Conservation (phyloP, 2,797 vertebrate species). For the Scyliorhinus canicula region DNA sequence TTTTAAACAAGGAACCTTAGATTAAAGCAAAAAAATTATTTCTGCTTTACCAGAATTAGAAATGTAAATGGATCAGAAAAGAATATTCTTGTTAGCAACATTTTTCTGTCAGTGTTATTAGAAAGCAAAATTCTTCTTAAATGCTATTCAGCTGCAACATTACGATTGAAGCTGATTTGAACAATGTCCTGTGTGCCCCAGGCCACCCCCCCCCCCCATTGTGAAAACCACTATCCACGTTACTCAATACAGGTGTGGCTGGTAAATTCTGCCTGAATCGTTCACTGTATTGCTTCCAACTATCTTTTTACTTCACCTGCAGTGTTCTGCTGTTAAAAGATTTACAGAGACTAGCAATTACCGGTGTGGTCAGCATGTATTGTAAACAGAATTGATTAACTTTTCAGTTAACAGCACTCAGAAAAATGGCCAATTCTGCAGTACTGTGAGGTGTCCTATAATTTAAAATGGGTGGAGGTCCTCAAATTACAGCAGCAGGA, state of each 20-base stretch:
- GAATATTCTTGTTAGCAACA: neutral
- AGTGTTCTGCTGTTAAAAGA: neutral
- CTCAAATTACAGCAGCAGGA: neutral
- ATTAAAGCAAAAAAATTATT: neutral
- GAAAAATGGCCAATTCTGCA: neutral
- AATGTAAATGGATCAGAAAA: neutral
- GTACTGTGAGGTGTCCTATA: neutral
- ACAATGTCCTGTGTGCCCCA: neutral
- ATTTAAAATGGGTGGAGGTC: constrained; percentile 33
- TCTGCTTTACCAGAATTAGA: neutral
- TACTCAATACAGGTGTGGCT: neutral
- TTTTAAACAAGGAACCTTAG: neutral
- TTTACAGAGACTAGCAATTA: neutral
- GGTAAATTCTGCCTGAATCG: neutral
- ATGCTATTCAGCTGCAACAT: neutral
- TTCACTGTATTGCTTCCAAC: neutral
- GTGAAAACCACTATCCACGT: neutral
- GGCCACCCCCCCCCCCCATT: neutral
- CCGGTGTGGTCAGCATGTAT: neutral
- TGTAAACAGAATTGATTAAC: neutral
- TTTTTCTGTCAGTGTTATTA: neutral
- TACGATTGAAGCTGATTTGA: neutral
- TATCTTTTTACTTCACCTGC: neutral
- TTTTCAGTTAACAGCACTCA: neutral
- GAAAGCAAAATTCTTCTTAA: neutral